phyloP scores from a whole-genome alignment of 2,888 invertebrate genomes.

The Stenodema calcarata region DNA sequence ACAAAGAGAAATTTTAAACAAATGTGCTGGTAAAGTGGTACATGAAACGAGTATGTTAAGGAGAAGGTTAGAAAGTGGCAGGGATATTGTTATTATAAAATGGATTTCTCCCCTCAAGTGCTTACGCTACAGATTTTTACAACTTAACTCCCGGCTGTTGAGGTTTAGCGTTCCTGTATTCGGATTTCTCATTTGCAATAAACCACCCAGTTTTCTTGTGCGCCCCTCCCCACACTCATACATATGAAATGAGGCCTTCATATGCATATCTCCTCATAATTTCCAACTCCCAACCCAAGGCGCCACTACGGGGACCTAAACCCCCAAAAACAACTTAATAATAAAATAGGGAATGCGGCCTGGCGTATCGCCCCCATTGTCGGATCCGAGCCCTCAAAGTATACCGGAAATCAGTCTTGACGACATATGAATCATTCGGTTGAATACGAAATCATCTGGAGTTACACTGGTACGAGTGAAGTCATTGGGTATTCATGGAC shows the following conservation, averaged over 20 bases:
- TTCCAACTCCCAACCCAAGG: conserved; percentile 11
- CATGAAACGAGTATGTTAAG: no score
- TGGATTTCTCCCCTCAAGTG: background rate
- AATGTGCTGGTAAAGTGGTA: no score
- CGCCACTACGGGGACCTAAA: background rate
- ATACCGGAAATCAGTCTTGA: background rate
- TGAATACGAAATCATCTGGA: background rate
- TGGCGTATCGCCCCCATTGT: background rate
- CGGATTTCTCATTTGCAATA: conserved; percentile 49
- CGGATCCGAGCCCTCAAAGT: background rate
- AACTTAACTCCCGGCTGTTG: background rate
- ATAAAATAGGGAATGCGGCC: conserved; percentile 20
- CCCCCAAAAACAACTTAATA: conserved; percentile 19
- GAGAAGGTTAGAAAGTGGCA: no score
- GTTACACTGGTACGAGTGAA: background rate
- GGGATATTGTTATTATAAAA: no score
- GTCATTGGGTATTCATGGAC: background rate
- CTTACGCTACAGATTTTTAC: background rate
- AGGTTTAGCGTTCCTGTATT: background rate
- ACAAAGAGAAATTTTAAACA: no score
- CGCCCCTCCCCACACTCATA: background rate
- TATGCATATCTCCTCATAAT: conserved; percentile 41
- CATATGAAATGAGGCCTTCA: conserved; percentile 48
- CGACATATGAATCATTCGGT: background rate
- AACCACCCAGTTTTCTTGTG: conserved; percentile 12